These are phyloP conservation scores for Melitaea athalia DNA, from an alignment of 2,888 invertebrate species.

Conservation along the genomic window DNA sequence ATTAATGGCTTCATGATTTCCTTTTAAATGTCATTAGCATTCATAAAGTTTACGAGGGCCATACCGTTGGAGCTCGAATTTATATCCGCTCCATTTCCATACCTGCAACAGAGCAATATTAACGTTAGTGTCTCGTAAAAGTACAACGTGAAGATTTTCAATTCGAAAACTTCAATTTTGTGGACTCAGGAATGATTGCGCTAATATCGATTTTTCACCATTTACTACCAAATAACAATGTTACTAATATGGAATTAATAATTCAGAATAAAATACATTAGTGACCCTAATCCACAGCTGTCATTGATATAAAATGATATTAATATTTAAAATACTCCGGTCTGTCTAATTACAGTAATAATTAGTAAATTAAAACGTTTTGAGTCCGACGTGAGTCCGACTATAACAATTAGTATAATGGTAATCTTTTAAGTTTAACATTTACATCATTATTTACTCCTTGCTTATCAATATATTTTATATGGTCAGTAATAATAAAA, in stretches of 20 bases:
- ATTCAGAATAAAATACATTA: too few species aligned
- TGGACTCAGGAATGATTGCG: not conserved
- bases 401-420: constrained; percentile 16
- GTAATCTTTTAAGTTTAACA: not conserved
- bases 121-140: constrained; percentile 51
- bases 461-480: not conserved
- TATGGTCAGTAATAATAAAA: not conserved
- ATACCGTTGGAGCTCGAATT: constrained; percentile 13
- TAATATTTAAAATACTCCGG: not conserved
- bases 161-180: not conserved
- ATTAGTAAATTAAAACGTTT: constrained; percentile 46
- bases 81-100: constrained; percentile 51
- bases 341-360: constrained; percentile 33
- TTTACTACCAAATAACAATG: not conserved
- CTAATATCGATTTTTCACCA: not conserved
- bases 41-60: constrained; percentile 33
- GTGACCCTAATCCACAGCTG: not conserved
- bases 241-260: not conserved
- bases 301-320: not conserved
- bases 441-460: not conserved
- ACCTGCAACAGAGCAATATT: constrained; percentile 70
- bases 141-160: not conserved
- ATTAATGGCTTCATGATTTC: constrained; percentile 32
- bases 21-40: constrained; percentile 33
- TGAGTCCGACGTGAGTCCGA: constrained; percentile 19